Evolutionary conservation across 1,140 invertebrate genomes (phyloP).

Genomic region (Drosophila hydei): DNA sequence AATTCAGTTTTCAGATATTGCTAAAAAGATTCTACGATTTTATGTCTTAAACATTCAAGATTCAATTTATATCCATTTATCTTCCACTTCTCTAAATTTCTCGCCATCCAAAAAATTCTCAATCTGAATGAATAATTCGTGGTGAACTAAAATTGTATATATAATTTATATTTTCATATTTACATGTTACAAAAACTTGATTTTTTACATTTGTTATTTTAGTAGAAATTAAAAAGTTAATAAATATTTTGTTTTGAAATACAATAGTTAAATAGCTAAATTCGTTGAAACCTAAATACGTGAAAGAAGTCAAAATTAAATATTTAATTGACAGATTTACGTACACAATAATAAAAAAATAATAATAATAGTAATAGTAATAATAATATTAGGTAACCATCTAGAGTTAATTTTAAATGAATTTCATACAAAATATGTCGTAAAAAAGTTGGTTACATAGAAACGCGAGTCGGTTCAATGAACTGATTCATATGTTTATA

Average conservation of each 20-base stretch:
- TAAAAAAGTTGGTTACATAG: slow-evolving; percentile 26
- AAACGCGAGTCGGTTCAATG: slow-evolving; percentile 16
- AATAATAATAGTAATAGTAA: neutral
- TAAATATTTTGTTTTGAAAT: slow-evolving; percentile 35
- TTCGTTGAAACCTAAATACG: slow-evolving; percentile 42
- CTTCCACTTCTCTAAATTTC: too few relatives aligned
- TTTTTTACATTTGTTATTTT: slow-evolving; percentile 14
- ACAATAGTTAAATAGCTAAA: slow-evolving; percentile 32
- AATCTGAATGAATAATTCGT: too few relatives aligned
- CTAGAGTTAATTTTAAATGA: slow-evolving; percentile 19
- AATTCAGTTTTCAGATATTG: too few relatives aligned
- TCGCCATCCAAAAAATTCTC: too few relatives aligned
- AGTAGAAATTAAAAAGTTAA: slow-evolving; percentile 1
- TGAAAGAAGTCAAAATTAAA: slow-evolving; percentile 3
- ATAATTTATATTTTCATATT: slow-evolving; percentile 12
- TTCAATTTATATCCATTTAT: too few relatives aligned
- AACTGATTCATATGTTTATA: slow-evolving; percentile 18
- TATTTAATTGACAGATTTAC: slow-evolving; percentile 12
- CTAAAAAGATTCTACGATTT: too few relatives aligned
- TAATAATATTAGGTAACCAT: slow-evolving; percentile 8
- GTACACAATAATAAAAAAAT: slow-evolving; percentile 8
- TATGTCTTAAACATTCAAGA: too few relatives aligned
- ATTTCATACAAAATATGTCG: slow-evolving; percentile 35
- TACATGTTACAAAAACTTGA: slow-evolving; percentile 14
- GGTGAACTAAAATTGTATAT: slow-evolving; percentile 6